These are phyloP conservation scores for Tenthredo mesomela DNA, from an alignment of 2,888 invertebrate species.

Conservation along the genomic window DNA sequence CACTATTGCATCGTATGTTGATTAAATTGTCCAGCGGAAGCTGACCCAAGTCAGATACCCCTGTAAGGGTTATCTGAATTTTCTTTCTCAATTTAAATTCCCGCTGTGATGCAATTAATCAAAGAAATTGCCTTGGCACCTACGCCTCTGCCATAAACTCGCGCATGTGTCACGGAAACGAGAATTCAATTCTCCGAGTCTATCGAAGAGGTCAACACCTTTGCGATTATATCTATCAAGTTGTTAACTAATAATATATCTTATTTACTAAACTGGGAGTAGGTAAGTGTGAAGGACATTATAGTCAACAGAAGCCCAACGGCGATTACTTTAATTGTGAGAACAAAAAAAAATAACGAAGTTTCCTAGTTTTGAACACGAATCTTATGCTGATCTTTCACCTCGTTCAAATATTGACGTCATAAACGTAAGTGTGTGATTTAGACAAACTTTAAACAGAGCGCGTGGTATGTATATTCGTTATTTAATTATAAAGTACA, in stretches of 20 bases:
- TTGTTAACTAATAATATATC: slow-evolving; percentile 22
- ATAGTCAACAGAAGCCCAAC: slow-evolving; percentile 6
- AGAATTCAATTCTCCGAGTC: not conserved
- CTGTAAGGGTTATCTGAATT: not conserved
- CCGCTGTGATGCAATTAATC: not conserved
- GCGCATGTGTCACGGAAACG: not conserved
- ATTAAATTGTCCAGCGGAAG: not conserved
- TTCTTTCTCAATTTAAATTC: not conserved
- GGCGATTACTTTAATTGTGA: not conserved
- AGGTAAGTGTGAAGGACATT: not conserved
- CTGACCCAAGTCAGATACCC: not conserved
- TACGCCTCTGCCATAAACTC: not conserved
- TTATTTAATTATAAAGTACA: not conserved
- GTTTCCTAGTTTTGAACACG: slow-evolving; percentile 4
- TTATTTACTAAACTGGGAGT: not conserved
- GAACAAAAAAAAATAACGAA: not conserved
- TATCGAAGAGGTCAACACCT: not conserved
- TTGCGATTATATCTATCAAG: slow-evolving; percentile 4
- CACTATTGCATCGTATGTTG: not conserved
- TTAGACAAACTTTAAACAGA: not conserved
- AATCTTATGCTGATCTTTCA: not conserved
- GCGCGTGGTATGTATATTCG: not conserved
- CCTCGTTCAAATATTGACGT: slow-evolving; percentile 23
- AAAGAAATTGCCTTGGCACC: not conserved
- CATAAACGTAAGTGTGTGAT: not conserved